A percentile compares a stretch with the other conserved stretches of the same genome.
phyloP scores from a whole-genome alignment of 2,888 invertebrate species.

The Rhopalosiphum nymphaeae region DNA sequence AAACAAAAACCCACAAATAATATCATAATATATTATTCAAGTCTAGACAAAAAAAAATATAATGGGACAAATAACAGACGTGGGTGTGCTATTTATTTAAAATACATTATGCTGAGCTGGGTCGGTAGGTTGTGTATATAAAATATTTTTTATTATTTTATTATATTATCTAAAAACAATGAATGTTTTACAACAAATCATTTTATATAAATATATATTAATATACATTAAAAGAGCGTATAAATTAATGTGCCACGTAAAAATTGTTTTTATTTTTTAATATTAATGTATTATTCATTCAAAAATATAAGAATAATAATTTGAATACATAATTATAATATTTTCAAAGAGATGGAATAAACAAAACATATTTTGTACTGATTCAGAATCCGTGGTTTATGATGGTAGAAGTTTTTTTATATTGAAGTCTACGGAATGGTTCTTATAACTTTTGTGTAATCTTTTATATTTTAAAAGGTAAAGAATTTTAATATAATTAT shows the following conservation, averaged over 20 bases:
- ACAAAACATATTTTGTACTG: neutral
- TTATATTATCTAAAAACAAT: neutral
- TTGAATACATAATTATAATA: neutral
- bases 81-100: neutral
- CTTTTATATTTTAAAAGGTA: neutral
- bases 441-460: neutral
- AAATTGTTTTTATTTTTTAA: neutral
- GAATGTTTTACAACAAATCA: neutral
- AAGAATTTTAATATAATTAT: neutral
- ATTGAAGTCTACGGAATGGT: neutral
- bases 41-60: neutral
- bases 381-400: neutral
- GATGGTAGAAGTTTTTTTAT: neutral
- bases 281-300: neutral
- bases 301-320: neutral
- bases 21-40: neutral
- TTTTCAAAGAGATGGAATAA: neutral
- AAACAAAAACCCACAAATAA: neutral
- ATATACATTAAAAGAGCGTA: neutral
- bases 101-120: neutral
- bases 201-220: neutral
- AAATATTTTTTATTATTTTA: neutral
- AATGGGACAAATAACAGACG: neutral
- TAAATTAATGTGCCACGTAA: neutral
- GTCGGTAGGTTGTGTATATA: neutral